Conservation (phyloP, 2,797 vertebrate genomes). For the Trematomus bernacchii region DNA sequence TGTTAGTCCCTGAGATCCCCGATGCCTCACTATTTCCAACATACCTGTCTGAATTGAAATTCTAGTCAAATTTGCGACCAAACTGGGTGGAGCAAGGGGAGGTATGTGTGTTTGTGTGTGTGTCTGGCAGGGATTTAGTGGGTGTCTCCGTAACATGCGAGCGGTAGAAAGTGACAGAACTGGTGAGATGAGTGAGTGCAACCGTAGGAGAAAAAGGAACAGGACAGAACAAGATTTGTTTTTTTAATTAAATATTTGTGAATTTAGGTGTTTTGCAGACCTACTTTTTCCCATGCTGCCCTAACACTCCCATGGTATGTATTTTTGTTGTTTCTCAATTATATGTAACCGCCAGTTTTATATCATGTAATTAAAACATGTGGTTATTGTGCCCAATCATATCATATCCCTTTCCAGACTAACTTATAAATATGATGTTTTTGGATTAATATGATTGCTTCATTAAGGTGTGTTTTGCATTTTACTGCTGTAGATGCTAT, state of each 20-base stretch:
- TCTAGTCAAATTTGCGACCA: background rate
- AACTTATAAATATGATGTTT: too few relatives aligned
- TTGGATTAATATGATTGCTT: too few relatives aligned
- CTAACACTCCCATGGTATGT: background rate
- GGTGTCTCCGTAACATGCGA: constrained; percentile 9
- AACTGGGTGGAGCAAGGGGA: constrained; percentile 21
- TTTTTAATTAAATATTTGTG: background rate
- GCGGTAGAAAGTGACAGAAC: constrained; percentile 37
- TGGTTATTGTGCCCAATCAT: too few relatives aligned
- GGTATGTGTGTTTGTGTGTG: constrained; percentile 8
- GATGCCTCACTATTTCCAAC: background rate
- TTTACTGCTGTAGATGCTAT: too few relatives aligned
- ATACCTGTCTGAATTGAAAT: background rate
- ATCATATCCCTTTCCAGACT: too few relatives aligned
- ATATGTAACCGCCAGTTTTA: background rate
- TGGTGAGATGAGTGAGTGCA: constrained; percentile 27
- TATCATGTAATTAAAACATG: background rate
- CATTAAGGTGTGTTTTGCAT: too few relatives aligned
- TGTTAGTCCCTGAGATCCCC: background rate
- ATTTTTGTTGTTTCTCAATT: background rate
- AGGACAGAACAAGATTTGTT: constrained; percentile 12
- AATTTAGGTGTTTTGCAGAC: background rate
- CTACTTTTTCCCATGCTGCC: background rate
- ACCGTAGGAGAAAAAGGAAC: background rate
- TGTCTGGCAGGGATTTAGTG: background rate